Percentiles rank a stretch among this genome's conserved stretches.
Evolutionary conservation across 2,888 invertebrate genomes (phyloP).

Genomic region (Acleris literana): DNA sequence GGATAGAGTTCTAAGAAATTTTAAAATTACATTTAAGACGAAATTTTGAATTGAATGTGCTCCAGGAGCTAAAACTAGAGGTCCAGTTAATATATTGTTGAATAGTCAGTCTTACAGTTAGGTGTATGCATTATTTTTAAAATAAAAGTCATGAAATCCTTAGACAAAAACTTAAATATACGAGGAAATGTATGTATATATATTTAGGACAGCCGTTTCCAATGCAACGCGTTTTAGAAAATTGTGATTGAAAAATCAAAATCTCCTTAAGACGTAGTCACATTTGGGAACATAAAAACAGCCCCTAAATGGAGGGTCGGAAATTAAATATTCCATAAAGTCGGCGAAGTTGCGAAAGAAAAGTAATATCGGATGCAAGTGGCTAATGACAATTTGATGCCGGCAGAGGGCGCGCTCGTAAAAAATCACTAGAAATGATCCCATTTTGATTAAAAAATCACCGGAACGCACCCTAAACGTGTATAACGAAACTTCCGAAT

Average conservation of each 20-base stretch:
- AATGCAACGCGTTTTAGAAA: constrained; percentile 3
- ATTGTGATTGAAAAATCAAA: constrained; percentile 30
- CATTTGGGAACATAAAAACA: constrained; percentile 39
- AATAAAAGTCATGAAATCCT: too few species aligned
- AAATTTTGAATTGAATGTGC: too few species aligned
- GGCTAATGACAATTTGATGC: constrained; percentile 82
- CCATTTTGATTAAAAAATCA: constrained; percentile 84
- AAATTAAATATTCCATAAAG: constrained; percentile 77
- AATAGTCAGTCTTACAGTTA: too few species aligned
- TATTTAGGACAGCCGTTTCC: too few species aligned
- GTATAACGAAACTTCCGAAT: constrained; percentile 75
- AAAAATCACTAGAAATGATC: constrained; percentile 82
- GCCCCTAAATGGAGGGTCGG: constrained; percentile 51
- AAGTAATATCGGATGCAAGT: constrained; percentile 81
- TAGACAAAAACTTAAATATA: too few species aligned
- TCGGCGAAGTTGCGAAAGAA: constrained; percentile 73
- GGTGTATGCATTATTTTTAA: too few species aligned
- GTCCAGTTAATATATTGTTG: too few species aligned
- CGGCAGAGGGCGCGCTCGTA: constrained; percentile 76
- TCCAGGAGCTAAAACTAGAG: too few species aligned
- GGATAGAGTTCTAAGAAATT: too few species aligned
- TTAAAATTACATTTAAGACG: too few species aligned
- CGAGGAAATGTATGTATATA: too few species aligned
- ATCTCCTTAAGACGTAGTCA: constrained; percentile 19
- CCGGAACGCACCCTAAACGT: constrained; percentile 69